Evolutionary conservation across 1,140 invertebrate genomes (phyloP).

Genomic region (Orussus abietinus): DNA sequence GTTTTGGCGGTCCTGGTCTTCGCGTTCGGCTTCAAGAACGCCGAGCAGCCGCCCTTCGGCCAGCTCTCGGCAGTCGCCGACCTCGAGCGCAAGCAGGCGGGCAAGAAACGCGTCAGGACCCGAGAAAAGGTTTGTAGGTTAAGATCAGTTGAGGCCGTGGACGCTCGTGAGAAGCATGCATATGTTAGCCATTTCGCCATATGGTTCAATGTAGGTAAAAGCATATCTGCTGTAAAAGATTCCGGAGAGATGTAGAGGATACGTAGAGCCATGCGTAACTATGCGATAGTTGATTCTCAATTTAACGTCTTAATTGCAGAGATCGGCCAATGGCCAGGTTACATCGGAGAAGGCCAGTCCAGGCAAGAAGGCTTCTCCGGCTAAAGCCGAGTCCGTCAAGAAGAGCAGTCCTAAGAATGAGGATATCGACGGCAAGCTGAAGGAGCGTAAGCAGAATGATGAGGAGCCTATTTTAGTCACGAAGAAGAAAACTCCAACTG

Average conservation of each 20-base stretch:
- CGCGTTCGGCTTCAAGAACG: conserved; percentile 68
- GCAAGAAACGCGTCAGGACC: conserved; percentile 62
- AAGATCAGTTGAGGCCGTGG: conserved; percentile 24
- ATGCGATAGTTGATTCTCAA: too few species aligned
- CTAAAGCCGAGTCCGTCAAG: conserved; percentile 45
- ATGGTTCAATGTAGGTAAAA: too few species aligned
- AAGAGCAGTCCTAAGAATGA: conserved; percentile 40
- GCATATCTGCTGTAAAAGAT: too few species aligned
- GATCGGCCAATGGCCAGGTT: conserved; percentile 50
- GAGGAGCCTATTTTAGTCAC: conserved; percentile 35
- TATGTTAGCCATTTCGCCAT: conserved; percentile 20
- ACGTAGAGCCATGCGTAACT: too few species aligned
- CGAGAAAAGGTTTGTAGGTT: conserved; percentile 69
- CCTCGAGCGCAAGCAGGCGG: conserved; percentile 62
- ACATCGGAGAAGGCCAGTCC: conserved; percentile 51
- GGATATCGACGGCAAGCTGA: conserved; percentile 47
- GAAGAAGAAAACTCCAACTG: conserved; percentile 48
- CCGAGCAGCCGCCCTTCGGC: conserved; percentile 68
- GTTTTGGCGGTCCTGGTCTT: conserved; percentile 65
- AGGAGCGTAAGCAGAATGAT: conserved; percentile 52
- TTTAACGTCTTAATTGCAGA: conserved; percentile 47
- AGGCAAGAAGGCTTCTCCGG: conserved; percentile 48
- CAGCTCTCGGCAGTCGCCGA: conserved; percentile 58
- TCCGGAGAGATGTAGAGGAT: too few species aligned
- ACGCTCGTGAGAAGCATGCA: too few species aligned